These are phyloP conservation scores for Tolmerus cingulatus DNA, from an alignment of 2,888 invertebrate species.

Conservation along the genomic window DNA sequence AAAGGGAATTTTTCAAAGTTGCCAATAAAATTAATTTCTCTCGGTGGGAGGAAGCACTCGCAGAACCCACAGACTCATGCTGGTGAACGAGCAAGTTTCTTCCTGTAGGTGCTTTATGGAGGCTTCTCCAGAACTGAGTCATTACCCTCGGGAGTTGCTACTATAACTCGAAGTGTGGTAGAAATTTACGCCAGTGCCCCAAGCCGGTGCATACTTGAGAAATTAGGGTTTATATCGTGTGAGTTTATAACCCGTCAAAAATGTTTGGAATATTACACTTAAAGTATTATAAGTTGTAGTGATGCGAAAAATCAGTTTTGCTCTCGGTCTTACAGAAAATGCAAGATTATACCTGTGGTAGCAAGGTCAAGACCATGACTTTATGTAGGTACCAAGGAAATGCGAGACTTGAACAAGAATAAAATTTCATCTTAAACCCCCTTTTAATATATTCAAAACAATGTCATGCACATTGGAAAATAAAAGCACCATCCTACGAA, in stretches of 20 bases:
- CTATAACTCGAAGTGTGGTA: not conserved
- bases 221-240: not conserved
- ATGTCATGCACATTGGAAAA: no score
- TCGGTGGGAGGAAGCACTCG: not conserved
- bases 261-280: not conserved
- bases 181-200: not conserved
- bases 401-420: no score
- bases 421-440: no score
- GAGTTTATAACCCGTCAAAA: not conserved
- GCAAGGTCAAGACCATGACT: no score
- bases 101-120: not conserved
- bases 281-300: not conserved
- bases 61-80: not conserved
- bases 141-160: not conserved
- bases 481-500: no score
- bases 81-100: not conserved
- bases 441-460: no score
- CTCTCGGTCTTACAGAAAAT: no score
- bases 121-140: not conserved
- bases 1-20: not conserved
- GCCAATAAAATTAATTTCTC: not conserved
- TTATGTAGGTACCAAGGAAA: no score
- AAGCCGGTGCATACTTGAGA: not conserved
- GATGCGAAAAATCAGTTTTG: no score
- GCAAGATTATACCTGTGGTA: no score